Evolutionary conservation across 1,140 invertebrate species (phyloP).

Genomic region (Dryas iulia): DNA sequence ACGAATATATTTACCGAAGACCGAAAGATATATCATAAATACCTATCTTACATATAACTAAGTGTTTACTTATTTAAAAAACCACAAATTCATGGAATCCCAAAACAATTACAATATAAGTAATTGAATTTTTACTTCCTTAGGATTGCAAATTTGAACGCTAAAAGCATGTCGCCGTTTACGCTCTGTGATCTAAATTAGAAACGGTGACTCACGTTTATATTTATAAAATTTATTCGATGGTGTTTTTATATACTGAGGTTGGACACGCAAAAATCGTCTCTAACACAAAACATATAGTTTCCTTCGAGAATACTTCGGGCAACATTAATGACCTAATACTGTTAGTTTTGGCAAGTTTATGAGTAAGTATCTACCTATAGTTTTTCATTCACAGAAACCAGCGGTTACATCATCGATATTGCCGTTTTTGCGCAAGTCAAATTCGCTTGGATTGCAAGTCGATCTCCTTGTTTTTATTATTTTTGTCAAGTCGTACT

Average conservation of each 20-base stretch:
- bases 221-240: constrained; percentile 48
- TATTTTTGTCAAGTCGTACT: constrained; percentile 43
- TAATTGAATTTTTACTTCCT: constrained; percentile 21
- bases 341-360: constrained; percentile 45
- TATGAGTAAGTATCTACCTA: constrained; percentile 40
- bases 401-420: constrained; percentile 57
- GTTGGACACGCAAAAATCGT: constrained; percentile 31
- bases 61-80: not conserved
- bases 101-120: constrained; percentile 17
- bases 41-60: not conserved
- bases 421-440: constrained; percentile 45
- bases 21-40: not conserved
- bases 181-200: constrained; percentile 45
- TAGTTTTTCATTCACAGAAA: constrained; percentile 61
- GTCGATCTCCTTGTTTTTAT: constrained; percentile 41
- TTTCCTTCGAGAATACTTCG: not conserved
- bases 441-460: constrained; percentile 24
- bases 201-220: constrained; percentile 52
- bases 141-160: not conserved
- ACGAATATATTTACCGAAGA: too few relatives aligned
- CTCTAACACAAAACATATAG: not conserved
- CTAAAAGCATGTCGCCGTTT: constrained; percentile 15
- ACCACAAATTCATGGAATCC: constrained; percentile 8
- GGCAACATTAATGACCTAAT: constrained; percentile 22
- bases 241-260: constrained; percentile 28